A percentile compares a stretch with the other conserved stretches of the same genome.
These are phyloP conservation scores for Corvus moneduloides DNA, from an alignment of 2,113 vertebrate species.

Conservation along the genomic window DNA sequence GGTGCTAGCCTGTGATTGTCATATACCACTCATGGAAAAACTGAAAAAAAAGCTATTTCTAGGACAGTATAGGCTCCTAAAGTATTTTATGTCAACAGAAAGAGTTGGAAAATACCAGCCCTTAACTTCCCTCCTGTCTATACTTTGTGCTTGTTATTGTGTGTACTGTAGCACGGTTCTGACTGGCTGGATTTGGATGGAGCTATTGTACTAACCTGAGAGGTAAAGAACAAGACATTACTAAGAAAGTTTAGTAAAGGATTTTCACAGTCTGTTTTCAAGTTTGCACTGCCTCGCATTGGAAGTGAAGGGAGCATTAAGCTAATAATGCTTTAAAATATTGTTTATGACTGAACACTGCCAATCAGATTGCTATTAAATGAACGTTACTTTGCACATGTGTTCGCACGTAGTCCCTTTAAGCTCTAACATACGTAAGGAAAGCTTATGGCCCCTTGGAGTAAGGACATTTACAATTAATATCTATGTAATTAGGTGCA, in stretches of 20 bases:
- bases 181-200: background rate
- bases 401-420: background rate
- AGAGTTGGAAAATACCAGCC: background rate
- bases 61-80: background rate
- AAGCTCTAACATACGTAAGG: background rate
- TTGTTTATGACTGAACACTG: background rate
- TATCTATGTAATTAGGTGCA: background rate
- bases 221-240: background rate
- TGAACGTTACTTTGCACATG: background rate
- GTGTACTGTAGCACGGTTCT: constrained; percentile 13
- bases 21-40: background rate
- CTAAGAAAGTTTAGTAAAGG: background rate
- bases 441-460: background rate
- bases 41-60: background rate
- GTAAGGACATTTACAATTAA: background rate
- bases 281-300: background rate
- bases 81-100: background rate
- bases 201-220: background rate
- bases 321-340: constrained; percentile 8
- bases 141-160: background rate
- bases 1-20: constrained; percentile 10
- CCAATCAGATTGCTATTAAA: background rate
- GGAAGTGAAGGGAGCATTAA: background rate
- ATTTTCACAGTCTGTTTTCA: background rate
- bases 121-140: background rate